A percentile compares a stretch with the other conserved stretches of the same genome.
These are phyloP conservation scores for Apoda limacodes DNA, from an alignment of 2,888 invertebrate species.

Conservation along the genomic window DNA sequence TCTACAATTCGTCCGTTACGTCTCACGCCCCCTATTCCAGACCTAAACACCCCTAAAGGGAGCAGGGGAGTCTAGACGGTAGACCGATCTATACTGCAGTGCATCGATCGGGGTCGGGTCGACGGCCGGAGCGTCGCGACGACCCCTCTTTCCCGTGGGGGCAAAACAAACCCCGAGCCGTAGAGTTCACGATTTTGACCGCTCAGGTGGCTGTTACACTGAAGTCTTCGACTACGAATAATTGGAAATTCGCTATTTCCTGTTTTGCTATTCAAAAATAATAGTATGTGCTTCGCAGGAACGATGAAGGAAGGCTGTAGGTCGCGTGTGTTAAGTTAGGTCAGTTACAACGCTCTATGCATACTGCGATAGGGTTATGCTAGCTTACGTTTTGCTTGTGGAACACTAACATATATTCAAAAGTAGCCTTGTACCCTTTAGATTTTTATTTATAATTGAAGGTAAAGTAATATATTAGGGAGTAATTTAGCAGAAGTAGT, in stretches of 20 bases:
- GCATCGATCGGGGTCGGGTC: slow-evolving; percentile 46
- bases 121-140: slow-evolving; percentile 26
- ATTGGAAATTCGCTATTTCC: no score
- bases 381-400: no score
- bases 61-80: slow-evolving; percentile 52
- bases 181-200: slow-evolving; percentile 36
- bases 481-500: no score
- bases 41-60: slow-evolving; percentile 23
- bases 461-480: no score
- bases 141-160: slow-evolving; percentile 28
- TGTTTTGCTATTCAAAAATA: no score
- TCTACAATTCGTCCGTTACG: slow-evolving; percentile 34
- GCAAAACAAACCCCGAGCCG: slow-evolving; percentile 43
- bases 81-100: slow-evolving; percentile 64
- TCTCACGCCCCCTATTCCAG: slow-evolving; percentile 19
- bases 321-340: not conserved
- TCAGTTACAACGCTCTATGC: no score
- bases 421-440: no score
- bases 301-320: no score
- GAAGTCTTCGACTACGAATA: not conserved
- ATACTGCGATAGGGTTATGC: not conserved
- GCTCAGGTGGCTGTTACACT: slow-evolving; percentile 35
- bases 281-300: no score
- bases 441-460: no score
- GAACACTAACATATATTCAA: no score